Base-by-base conservation (phyloP, 2,113 vertebrate genomes). In the Sarotherodon lohbergeri region DNA sequence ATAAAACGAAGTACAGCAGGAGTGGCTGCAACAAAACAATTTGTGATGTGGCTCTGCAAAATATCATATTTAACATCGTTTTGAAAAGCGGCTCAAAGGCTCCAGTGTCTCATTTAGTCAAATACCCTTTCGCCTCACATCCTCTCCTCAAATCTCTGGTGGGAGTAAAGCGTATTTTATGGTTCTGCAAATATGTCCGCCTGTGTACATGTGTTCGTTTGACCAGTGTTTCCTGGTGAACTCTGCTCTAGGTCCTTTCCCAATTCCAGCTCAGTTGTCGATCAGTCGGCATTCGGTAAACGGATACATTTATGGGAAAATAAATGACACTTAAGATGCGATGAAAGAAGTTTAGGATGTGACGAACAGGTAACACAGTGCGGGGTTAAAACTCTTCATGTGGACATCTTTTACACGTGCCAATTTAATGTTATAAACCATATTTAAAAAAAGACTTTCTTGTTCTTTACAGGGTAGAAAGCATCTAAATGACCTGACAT, bases 71-170 rank as follows among this genome's bases (percentile, higher is more conserved):
- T 71, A 71, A 71, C 36, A 16, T 43, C 41, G 12, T 22, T 43
- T 71, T 71, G 39, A 71, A 71, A 71, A 24, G 66, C 43, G 36
- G 39, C 66, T 71, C 66, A 24, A 68, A 68, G 34, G 6, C 34
- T 41, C n/a, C 0, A 0, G 11, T 13, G 63, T 68, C 19, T 13
- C 34, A 12, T 41, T 68, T 68, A 68, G 34, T 1, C 10, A 14
- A 68, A 68, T n/a, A 22, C 0, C 36, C 36, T 9, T 0, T 41
- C 1, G n/a, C 63, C n/a, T 71, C 36, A 22, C 19, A 5, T 0
- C 36, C 66, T 43, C 36, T 24, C 39, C 66, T 71, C n/a, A 1
- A 14, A 43, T 4, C 36, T 68, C 34, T 41, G 63, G 19, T 68
- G 63, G 63, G 63, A 22, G 36, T 39, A 13, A 12, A 68, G 56